phyloP scores from a whole-genome alignment of 2,113 vertebrate species.

The Ailuropoda melanoleuca region DNA sequence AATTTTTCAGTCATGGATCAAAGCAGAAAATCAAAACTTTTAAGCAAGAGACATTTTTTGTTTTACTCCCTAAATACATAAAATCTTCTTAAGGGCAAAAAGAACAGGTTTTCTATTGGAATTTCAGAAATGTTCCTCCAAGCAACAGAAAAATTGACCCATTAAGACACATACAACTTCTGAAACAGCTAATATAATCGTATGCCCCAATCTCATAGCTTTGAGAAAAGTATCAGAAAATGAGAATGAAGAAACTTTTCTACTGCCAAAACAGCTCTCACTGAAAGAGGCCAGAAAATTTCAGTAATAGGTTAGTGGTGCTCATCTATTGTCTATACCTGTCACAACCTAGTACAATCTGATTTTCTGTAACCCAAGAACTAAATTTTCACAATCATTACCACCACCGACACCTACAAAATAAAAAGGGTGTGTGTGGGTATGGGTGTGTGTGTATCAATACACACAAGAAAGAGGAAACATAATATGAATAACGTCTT shows the following conservation, averaged over 20 bases:
- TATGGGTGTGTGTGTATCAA: background rate
- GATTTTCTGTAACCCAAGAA: background rate
- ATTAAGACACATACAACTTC: background rate
- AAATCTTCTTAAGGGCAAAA: background rate
- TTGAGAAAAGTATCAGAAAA: background rate
- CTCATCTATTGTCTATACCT: background rate
- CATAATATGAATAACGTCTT: background rate
- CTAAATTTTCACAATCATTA: background rate
- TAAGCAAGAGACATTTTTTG: background rate
- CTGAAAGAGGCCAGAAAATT: background rate
- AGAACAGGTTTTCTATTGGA: background rate
- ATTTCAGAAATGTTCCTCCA: background rate
- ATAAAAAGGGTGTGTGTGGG: background rate
- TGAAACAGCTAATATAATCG: background rate
- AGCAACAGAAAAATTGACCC: background rate
- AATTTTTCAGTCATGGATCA: background rate
- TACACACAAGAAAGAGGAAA: background rate
- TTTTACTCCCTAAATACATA: background rate
- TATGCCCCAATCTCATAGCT: background rate
- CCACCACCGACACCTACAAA: background rate
- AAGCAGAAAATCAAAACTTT: background rate
- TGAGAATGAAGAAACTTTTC: background rate
- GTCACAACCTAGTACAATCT: background rate
- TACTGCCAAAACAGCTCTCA: background rate
- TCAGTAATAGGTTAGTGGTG: background rate